phyloP scores from a whole-genome alignment of 2,888 invertebrate species.

The Cantharis nigra region DNA sequence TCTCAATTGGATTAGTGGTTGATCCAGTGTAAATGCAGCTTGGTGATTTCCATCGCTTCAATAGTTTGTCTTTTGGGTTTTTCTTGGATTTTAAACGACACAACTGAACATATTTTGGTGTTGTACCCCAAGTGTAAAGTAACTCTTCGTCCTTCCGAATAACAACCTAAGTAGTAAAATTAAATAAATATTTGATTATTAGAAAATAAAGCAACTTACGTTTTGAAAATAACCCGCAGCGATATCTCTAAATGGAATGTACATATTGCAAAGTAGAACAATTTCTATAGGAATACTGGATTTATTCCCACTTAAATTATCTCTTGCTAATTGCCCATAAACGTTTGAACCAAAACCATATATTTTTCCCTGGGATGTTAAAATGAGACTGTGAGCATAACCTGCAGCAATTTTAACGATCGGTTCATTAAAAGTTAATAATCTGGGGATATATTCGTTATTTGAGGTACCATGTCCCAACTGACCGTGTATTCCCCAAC shows the following conservation, averaged over 20 bases:
- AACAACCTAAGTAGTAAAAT: slow-evolving; percentile 60
- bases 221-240: slow-evolving; percentile 79
- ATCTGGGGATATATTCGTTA: slow-evolving; percentile 64
- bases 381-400: slow-evolving; percentile 72
- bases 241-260: slow-evolving; percentile 58
- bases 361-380: slow-evolving; percentile 71
- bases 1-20: slow-evolving; percentile 37
- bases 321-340: slow-evolving; percentile 76
- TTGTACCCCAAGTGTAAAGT: slow-evolving; percentile 77
- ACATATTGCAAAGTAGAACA: slow-evolving; percentile 54
- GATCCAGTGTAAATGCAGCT: slow-evolving; percentile 48
- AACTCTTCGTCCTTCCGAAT: slow-evolving; percentile 65
- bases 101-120: slow-evolving; percentile 73
- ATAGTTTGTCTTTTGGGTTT: slow-evolving; percentile 33
- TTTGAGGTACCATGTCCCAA: slow-evolving; percentile 83
- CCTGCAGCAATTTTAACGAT: slow-evolving; percentile 65
- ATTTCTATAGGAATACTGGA: slow-evolving; percentile 66
- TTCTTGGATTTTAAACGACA: slow-evolving; percentile 55
- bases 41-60: slow-evolving; percentile 49
- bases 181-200: neutral
- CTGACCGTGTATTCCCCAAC: slow-evolving; percentile 96
- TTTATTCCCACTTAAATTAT: slow-evolving; percentile 56
- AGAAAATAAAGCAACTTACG: slow-evolving; percentile 58
- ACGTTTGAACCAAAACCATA: slow-evolving; percentile 73
- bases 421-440: slow-evolving; percentile 48